Conservation (phyloP, 2,888 invertebrate genomes). For the Epistrophe grossulariae region DNA sequence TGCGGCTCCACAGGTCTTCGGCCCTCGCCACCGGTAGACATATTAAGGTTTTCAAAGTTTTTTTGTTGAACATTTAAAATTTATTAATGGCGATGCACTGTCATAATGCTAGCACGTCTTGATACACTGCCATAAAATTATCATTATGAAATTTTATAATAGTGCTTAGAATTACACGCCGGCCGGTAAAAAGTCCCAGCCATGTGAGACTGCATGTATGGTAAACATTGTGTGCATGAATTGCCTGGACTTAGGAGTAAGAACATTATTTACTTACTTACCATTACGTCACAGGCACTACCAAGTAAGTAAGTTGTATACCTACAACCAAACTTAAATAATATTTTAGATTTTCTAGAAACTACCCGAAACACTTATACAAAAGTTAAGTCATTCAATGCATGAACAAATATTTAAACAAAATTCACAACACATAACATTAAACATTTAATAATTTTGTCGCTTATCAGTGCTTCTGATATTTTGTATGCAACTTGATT, state of each 20-base stretch:
- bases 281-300: not conserved
- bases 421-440: conserved; percentile 38
- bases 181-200: not conserved
- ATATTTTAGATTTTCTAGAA: not conserved
- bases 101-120: too few relatives aligned
- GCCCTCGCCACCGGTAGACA: too few relatives aligned
- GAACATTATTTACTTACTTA: not conserved
- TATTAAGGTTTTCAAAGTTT: too few relatives aligned
- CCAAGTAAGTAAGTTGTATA: not conserved
- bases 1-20: too few relatives aligned
- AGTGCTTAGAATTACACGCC: not conserved
- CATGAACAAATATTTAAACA: conserved; percentile 4
- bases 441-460: conserved; percentile 28
- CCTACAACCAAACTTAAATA: not conserved
- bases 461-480: conserved; percentile 19
- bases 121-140: too few relatives aligned
- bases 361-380: not conserved
- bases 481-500: conserved; percentile 6
- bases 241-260: not conserved
- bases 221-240: not conserved
- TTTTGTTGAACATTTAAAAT: too few relatives aligned
- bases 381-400: conserved; percentile 1
- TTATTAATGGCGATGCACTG: too few relatives aligned
- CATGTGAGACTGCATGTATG: not conserved
- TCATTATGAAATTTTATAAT: too few relatives aligned